Base-by-base conservation (phyloP, 2,113 vertebrate genomes). In the Delphinus delphis region DNA sequence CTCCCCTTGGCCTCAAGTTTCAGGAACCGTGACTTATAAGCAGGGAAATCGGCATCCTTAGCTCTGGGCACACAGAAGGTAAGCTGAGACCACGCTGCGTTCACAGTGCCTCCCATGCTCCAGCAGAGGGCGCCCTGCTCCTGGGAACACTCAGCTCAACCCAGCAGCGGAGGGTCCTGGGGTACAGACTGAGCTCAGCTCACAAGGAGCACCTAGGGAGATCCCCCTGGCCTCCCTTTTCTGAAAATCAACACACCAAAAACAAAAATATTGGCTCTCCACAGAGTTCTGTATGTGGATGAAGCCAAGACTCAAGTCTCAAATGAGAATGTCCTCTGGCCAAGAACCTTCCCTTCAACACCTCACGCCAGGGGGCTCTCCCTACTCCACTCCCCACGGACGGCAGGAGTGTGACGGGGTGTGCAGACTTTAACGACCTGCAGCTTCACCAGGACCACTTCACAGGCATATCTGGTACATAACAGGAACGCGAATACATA, bases 51-150 rank as follows among this genome's bases (percentile, higher is more conserved):
- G 21, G 55, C 55, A 76, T 90, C 47, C 44, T 7, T 53, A 77
- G 88, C 53, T 53, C 53, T 41, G 26, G 28, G 68, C 21, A 47
- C 79, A 84, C 6, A 36, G 68, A 44, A 47, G 25, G 31, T 44
- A 21, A 47, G 93, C 47, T 18, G 36, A 76, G 36, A 65, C 68
- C 15, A 73, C 1, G 12, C 55, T n/a, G 25, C 3, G 10, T 8
- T 36, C 0, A 17, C 11, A 38, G 13, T 11, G 44, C 25, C 5
- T 47, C 11, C 10, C 28, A 36, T 3, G 60, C 10, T 74, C 81
- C 92, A 36, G 15, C 96, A 98, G 91, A 93, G 96, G 95, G 96
- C 94, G n/a, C 95, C 55, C 0, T 15, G 55, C 63, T 86, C 50
- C 92, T 5, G 4, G 53, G 26, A 44, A 89, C 18, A 58, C 21